Conservation (phyloP, 2,797 vertebrate genomes). For the Prionace glauca region DNA sequence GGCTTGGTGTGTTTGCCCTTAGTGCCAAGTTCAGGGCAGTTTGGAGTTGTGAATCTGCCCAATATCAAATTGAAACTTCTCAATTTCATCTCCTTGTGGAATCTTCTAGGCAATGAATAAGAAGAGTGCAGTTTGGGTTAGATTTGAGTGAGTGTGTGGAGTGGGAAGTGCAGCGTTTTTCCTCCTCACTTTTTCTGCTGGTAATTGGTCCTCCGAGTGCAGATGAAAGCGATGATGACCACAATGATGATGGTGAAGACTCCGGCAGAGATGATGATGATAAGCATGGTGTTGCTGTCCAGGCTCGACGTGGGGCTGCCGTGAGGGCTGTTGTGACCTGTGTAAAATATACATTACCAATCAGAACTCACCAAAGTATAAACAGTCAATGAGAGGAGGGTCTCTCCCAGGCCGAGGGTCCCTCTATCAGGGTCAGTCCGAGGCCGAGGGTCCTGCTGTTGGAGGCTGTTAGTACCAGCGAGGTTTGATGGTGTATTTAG, state of each 20-base stretch:
- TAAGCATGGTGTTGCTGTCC: constrained; percentile 81
- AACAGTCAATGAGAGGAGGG: not conserved
- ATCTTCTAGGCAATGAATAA: not conserved
- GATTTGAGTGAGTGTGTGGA: not conserved
- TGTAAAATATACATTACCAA: not conserved
- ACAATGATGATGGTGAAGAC: constrained; percentile 86
- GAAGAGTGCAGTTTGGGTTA: not conserved
- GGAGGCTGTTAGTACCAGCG: not conserved
- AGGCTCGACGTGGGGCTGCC: constrained; percentile 62
- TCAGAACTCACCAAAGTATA: not conserved
- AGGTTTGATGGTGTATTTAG: not conserved
- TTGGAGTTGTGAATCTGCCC: not conserved
- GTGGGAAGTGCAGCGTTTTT: too few relatives aligned
- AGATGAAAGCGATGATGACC: constrained; percentile 87
- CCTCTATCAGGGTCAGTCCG: not conserved
- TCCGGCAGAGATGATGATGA: constrained; percentile 86
- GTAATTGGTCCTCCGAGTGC: constrained; percentile 82
- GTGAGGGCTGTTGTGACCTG: constrained; percentile 78
- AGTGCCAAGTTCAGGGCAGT: not conserved
- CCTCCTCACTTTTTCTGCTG: constrained; percentile 92
- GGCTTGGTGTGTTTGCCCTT: not conserved
- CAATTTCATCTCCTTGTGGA: not conserved
- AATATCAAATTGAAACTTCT: not conserved
- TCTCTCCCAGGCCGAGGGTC: not conserved
- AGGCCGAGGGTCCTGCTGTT: not conserved